Evolutionary conservation across 2,113 vertebrate species (phyloP).

Genomic region (Archilochus colubris): DNA sequence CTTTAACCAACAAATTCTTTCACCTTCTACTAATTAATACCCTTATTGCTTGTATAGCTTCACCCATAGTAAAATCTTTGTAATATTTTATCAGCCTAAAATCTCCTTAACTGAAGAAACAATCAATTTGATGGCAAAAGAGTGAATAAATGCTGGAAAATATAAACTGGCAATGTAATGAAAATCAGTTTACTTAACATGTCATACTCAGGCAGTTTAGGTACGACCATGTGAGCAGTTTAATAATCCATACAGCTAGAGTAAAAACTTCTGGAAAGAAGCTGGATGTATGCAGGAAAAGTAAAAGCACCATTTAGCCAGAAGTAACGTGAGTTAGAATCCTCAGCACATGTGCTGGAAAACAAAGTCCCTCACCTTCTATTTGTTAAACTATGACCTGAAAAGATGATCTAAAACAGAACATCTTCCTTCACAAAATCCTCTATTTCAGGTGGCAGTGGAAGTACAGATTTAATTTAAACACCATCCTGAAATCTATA

Average conservation of each 20-base stretch:
- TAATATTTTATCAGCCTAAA: neutral
- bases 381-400: neutral
- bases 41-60: neutral
- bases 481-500: neutral
- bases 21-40: neutral
- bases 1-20: neutral
- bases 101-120: neutral
- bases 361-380: neutral
- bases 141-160: neutral
- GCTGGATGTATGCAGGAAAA: neutral
- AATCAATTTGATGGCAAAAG: neutral
- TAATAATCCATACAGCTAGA: neutral
- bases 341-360: neutral
- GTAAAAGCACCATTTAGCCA: neutral
- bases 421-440: neutral
- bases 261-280: neutral
- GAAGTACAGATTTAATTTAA: neutral
- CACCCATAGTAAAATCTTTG: neutral
- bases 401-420: neutral
- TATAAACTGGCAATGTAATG: neutral
- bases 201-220: neutral
- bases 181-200: neutral
- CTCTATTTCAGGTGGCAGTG: neutral
- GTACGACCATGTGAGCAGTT: neutral
- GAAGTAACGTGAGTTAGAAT: neutral